phyloP scores from a whole-genome alignment of 1,140 invertebrate species.

The Rhyzopertha dominica region DNA sequence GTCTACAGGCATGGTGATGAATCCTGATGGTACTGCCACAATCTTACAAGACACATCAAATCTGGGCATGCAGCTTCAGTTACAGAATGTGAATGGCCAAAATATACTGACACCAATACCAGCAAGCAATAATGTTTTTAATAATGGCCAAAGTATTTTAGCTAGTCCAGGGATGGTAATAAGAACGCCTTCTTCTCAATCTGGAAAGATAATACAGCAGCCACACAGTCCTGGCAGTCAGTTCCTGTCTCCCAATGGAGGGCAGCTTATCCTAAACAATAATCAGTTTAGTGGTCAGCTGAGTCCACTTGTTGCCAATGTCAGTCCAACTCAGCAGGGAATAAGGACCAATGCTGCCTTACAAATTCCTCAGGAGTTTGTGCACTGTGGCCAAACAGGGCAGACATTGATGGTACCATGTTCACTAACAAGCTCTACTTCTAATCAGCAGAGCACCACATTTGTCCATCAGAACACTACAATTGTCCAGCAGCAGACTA shows the following conservation, averaged over 20 bases:
- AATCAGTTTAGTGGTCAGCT: conserved; percentile 71
- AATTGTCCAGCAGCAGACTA: conserved; percentile 61
- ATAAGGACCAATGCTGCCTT: conserved; percentile 57
- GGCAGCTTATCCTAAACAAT: conserved; percentile 68
- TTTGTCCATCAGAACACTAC: conserved; percentile 68
- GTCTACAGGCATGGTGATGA: conserved; percentile 45
- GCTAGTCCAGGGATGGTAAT: conserved; percentile 74
- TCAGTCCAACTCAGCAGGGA: conserved; percentile 63
- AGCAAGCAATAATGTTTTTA: conserved; percentile 58
- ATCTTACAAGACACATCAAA: conserved; percentile 66
- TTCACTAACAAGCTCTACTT: conserved; percentile 54
- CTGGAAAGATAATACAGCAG: conserved; percentile 67
- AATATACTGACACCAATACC: conserved; percentile 69
- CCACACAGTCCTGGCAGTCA: conserved; percentile 63
- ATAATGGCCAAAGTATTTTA: conserved; percentile 58
- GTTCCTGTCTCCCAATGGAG: conserved; percentile 66
- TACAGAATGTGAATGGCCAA: conserved; percentile 74
- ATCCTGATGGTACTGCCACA: conserved; percentile 55
- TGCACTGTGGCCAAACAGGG: conserved; percentile 64
- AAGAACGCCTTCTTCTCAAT: conserved; percentile 60
- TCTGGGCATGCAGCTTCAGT: conserved; percentile 66
- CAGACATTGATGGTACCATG: conserved; percentile 74
- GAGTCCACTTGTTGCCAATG: conserved; percentile 68
- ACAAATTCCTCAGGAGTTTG: conserved; percentile 61
- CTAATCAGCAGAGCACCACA: conserved; percentile 65